Evolutionary conservation across 2,113 vertebrate genomes (phyloP), one percentile per base, ranked within the genome.

Genomic region (Hipposideros armiger): DNA sequence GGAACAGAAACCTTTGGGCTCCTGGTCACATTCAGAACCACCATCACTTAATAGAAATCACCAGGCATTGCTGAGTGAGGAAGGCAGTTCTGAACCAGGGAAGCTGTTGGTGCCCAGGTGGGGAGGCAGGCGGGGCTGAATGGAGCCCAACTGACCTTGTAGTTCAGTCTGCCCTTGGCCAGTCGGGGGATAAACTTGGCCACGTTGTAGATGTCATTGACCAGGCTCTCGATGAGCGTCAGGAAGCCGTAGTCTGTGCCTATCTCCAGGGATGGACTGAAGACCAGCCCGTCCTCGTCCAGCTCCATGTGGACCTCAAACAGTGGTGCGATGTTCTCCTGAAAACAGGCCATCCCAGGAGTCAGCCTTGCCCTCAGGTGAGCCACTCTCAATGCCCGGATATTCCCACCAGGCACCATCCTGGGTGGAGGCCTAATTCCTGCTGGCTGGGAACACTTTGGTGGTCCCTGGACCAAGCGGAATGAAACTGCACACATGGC

Each of bases 221-320:
- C 89, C 54, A 99, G 97, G 22, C 80, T 82, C 42, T 98, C 98
- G 0, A 98, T 36, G 84, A 98, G 87, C 0, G 8, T 32, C 93
- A 98, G n/a, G 95, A 99, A 98, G 80, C 96, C 91, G 1, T 78
- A 50, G 0, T 97, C 83, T 0, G 1, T 20, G 0, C 93, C 97
- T 11, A 56, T 16, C 72, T 98, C 98, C 96, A 99, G 97, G 0
- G 98, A 98, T 0, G 99, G 99, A 1, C 0, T 78, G 95, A 97
- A 99, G 40, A 30, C 88, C 45, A 98, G 96, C 0, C 87, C 92
- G 0, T 96, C 95, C 0, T 98, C 95, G 0, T 74, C 24, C 82
- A 99, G 94, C 90, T 98, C 98, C 98, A 99, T 97, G 30, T 11
- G 94, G 69, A 99, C 95, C 97, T 99, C 98, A 1, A 99, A 98